Evolutionary conservation across 2,888 invertebrate species (phyloP), one percentile per base, ranked within the genome.

Genomic region (Heliconius aoede): DNA sequence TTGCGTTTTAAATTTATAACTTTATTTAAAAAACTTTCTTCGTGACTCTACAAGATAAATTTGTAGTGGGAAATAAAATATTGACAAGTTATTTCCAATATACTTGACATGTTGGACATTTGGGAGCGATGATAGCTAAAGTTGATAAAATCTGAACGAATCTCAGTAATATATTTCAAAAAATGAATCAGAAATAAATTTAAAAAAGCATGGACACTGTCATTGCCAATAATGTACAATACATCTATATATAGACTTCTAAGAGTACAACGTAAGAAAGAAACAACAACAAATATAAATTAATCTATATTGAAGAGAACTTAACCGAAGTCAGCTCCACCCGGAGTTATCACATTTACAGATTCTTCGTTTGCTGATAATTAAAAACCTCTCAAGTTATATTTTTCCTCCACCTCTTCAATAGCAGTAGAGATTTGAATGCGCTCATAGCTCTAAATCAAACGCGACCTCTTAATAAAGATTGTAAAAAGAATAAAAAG

Each of bases 1-100:
- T 58, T 67, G n/a, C 68, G 60, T 69, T 74, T 74, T 68, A 74
- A 74, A 74, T 74, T 74, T 74, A 61, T 61, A 69, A 74, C 61
- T 74, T 61, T 68, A 74, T 74, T 69, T 74, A 4, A 74, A 61
- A 69, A 61, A n/a, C 67, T 74, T 40, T 28, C 30, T 24, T 69
- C 30, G 69, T 55, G 55, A 69, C 51, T 46, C n/a, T 55, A 1
- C 8, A 55, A 69, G 55, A 69, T n/a, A 69, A 55, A 65, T 36
- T 1, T 55, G 32, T 51, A 30, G 30, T 13, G n/a, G 13, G 2
- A 55, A 55, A 69, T 55, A 69, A 32, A 55, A 32, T 55, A 21
- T 51, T 30, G 30, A 55, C 30, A 55, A 69, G 51, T 30, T 30
- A 30, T 7, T 21, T 11, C 7, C 36, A 26, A 61, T 61, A 26